Conservation (phyloP, 2,113 vertebrate species). For the Pongo abelii region DNA sequence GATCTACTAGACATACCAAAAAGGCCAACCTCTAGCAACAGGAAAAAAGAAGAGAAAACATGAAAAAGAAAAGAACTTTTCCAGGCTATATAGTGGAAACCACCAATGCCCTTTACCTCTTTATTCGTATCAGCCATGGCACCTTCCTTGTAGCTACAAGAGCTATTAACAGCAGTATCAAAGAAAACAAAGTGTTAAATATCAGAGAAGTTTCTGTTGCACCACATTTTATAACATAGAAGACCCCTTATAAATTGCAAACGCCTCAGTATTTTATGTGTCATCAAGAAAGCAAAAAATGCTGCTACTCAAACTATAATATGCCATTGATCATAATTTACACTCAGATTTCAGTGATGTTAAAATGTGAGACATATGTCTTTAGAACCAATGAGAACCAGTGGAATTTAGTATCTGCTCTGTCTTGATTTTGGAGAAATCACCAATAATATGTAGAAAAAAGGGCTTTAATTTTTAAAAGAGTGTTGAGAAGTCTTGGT, state of each 20-base stretch:
- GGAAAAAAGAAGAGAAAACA: background rate
- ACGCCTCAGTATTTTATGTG: background rate
- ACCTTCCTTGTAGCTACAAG: background rate
- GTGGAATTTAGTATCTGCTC: background rate
- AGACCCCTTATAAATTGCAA: background rate
- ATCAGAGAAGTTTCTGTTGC: background rate
- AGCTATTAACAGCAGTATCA: background rate
- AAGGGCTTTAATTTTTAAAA: background rate
- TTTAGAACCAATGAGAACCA: background rate
- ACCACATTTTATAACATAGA: background rate
- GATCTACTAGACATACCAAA: background rate
- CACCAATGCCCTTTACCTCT: background rate
- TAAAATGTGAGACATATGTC: background rate
- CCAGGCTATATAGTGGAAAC: background rate
- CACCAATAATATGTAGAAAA: background rate
- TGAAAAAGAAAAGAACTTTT: background rate
- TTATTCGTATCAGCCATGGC: background rate
- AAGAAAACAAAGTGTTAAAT: background rate
- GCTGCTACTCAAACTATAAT: background rate
- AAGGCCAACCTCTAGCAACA: background rate
- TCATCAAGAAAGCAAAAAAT: background rate
- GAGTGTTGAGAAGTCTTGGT: background rate
- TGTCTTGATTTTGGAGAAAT: background rate
- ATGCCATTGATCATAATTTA: background rate
- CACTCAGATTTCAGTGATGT: background rate